These are phyloP conservation scores for Notamacropus eugenii DNA, from an alignment of 2,797 vertebrate species.

Conservation along the genomic window DNA sequence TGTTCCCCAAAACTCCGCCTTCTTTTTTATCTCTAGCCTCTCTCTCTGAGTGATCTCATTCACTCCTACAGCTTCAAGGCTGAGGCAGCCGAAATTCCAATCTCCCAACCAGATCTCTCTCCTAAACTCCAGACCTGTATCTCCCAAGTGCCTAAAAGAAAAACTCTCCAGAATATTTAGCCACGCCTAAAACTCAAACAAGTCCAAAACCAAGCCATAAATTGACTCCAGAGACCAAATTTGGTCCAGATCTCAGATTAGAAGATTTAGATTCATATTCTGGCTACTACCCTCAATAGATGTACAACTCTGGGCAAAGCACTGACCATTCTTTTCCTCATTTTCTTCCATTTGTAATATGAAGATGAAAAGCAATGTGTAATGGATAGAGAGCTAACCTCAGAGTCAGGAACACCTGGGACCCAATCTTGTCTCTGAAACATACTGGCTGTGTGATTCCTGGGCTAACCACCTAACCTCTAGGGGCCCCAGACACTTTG, in stretches of 20 bases:
- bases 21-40: background rate
- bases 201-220: background rate
- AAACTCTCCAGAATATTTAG: background rate
- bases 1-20: background rate
- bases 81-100: background rate
- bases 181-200: background rate
- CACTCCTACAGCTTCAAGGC: background rate
- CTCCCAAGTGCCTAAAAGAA: background rate
- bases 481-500: background rate
- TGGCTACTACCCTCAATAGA: background rate
- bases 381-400: background rate
- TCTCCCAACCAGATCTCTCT: background rate
- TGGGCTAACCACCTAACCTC: background rate
- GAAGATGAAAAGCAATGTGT: background rate
- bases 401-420: background rate
- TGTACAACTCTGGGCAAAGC: background rate
- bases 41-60: background rate
- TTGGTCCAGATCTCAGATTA: background rate
- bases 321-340: background rate
- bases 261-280: background rate
- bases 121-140: background rate
- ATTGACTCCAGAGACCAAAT: background rate
- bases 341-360: background rate
- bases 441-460: background rate
- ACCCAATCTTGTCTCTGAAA: background rate